phyloP scores from a whole-genome alignment of 2,888 invertebrate genomes.

The Steinernema scapterisci region DNA sequence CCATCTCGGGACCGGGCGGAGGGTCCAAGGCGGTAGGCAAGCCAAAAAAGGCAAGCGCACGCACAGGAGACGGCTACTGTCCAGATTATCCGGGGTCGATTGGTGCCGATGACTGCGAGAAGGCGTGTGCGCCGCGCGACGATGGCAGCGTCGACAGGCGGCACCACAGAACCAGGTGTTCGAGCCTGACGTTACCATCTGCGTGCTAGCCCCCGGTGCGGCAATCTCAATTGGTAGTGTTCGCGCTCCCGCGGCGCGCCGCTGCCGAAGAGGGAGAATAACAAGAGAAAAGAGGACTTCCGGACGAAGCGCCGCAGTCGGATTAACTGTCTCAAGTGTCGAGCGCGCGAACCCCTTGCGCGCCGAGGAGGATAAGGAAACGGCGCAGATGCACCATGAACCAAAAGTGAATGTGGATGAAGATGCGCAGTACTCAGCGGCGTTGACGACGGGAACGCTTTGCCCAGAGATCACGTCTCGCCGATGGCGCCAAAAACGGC shows the following conservation, averaged over 20 bases:
- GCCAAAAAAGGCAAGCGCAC: neutral
- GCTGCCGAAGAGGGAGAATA: neutral
- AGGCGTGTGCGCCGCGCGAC: neutral
- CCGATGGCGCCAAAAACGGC: neutral
- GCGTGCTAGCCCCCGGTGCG: slow-evolving; percentile 4
- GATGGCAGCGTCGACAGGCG: slow-evolving; percentile 10
- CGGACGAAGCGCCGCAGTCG: neutral
- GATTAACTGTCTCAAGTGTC: slow-evolving; percentile 18
- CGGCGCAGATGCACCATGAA: neutral
- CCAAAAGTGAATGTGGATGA: too few relatives aligned
- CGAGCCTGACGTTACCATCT: slow-evolving; percentile 22
- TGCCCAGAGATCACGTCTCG: too few relatives aligned
- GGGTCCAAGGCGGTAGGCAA: neutral
- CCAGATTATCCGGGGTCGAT: slow-evolving; percentile 24
- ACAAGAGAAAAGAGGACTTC: neutral
- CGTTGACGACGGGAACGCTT: too few relatives aligned
- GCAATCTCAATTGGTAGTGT: neutral
- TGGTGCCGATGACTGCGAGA: neutral
- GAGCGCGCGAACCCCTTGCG: neutral
- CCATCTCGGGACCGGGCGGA: neutral
- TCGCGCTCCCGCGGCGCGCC: too few relatives aligned
- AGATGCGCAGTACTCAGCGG: too few relatives aligned
- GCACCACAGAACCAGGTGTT: slow-evolving; percentile 26
- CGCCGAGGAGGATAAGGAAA: neutral
- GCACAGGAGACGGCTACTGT: neutral